Evolutionary conservation across 2,888 invertebrate species (phyloP), one percentile per base, ranked within the genome.

Genomic region (Exephanes ischioxanthus): DNA sequence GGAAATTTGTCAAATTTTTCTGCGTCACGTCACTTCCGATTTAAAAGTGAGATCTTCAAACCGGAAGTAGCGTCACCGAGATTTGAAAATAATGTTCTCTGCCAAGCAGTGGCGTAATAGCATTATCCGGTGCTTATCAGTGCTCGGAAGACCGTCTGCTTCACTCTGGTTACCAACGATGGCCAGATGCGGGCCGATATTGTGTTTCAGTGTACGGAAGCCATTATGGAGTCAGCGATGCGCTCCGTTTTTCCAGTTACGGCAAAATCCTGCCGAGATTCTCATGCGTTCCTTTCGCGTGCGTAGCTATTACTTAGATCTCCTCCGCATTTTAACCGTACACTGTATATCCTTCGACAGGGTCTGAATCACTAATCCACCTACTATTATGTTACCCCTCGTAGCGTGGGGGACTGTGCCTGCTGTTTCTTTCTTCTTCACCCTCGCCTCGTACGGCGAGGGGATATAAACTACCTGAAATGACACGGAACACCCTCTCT

Each of bases 361-460:
- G 48, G 48, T 68, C 58, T 67, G 48, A 6, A 78, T 51, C 78
- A 67, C 61, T 68, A 78, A 83, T 78, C 68, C 66, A 73, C 19
- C 72, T 51, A 11, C 33, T 61, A 30, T 78, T 68, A 37, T 66
- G 71, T 72, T 53, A 22, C 63, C 19, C 41, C 41, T 26, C 67
- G 5, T 45, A 19, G 53, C 53, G 77, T 67, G 53, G 37, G 16
- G 11, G 63, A 67, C 19, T 16, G 37, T 41, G 66, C 33, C 37
- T 76, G 53, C 7, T 76, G 14, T 26, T 33, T 71, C 77, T 66
- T 77, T 22, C 37, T 48, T 33, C 66, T 41, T 63, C 66, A 51
- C 33, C 22, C 14, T 9, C 45, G 51, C 22, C 41, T 14, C 53
- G 45, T 19, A 41, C 22, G 22, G 33, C 30, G 45, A n/a, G 33